Evolutionary conservation across 1,140 invertebrate genomes (phyloP).

Genomic region (Scaptomyza hsui): DNA sequence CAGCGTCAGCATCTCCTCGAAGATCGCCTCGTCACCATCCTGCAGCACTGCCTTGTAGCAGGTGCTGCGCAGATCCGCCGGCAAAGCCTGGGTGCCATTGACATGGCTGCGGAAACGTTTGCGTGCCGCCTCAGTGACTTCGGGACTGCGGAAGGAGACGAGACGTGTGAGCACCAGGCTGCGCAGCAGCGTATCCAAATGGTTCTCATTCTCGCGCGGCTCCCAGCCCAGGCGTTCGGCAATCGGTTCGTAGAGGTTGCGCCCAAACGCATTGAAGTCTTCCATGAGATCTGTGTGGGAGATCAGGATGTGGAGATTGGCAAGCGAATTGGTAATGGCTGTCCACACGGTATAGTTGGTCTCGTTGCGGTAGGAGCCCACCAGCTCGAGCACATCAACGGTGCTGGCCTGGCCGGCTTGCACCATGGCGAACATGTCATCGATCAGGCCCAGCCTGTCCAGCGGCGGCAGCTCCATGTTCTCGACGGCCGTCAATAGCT

Average conservation of each 20-base stretch:
- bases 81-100: constrained; percentile 86
- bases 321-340: constrained; percentile 91
- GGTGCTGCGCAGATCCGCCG: constrained; percentile 94
- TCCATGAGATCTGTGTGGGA: constrained; percentile 91
- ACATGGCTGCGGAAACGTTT: constrained; percentile 89
- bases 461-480: constrained; percentile 92
- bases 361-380: constrained; percentile 92
- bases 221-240: constrained; percentile 91
- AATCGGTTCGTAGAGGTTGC: constrained; percentile 89
- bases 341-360: constrained; percentile 97
- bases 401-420: constrained; percentile 93
- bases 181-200: constrained; percentile 93
- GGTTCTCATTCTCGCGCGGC: constrained; percentile 89
- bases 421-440: constrained; percentile 96
- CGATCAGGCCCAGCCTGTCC: constrained; percentile 95
- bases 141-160: constrained; percentile 91
- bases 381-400: constrained; percentile 88
- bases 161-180: constrained; percentile 92
- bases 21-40: constrained; percentile 89
- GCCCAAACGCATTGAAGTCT: constrained; percentile 90
- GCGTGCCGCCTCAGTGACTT: constrained; percentile 90
- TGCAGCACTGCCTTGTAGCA: constrained; percentile 94
- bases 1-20: constrained; percentile 91
- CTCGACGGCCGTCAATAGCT: constrained; percentile 91
- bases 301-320: constrained; percentile 90